These are phyloP conservation scores for Trididemnum clinides DNA, from an alignment of 23 tunicate genomes.

Conservation along the genomic window DNA sequence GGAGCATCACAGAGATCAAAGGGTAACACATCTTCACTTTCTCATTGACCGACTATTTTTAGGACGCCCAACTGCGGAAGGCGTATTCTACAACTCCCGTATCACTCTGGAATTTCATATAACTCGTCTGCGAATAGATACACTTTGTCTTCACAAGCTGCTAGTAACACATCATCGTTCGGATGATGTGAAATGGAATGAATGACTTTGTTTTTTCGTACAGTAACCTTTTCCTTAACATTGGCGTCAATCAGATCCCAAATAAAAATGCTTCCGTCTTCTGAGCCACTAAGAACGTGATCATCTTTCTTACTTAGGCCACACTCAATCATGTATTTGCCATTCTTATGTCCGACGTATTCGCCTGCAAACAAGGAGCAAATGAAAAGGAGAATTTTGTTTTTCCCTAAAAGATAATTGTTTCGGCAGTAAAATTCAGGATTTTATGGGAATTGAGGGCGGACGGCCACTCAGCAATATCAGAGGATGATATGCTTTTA, in stretches of 20 bases:
- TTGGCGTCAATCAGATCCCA: conserved; percentile 93
- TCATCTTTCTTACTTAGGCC: conserved; percentile 78
- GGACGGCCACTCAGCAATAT: too few relatives aligned
- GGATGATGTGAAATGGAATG: conserved; percentile 81
- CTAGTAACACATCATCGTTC: conserved; percentile 60
- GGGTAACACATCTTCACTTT: too few relatives aligned
- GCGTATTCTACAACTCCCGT: too few relatives aligned
- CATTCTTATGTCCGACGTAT: conserved; percentile 85
- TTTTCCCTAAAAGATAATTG: too few relatives aligned
- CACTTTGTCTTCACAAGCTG: conserved; percentile 67
- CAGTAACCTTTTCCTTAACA: conserved; percentile 47
- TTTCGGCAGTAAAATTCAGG: too few relatives aligned
- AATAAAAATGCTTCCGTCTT: conserved; percentile 78
- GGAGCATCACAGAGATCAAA: too few relatives aligned
- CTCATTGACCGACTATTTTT: too few relatives aligned
- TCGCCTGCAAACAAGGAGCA: conserved; percentile 57
- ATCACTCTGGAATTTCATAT: conserved; percentile 24
- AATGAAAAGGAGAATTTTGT: too few relatives aligned
- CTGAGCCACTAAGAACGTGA: conserved; percentile 90
- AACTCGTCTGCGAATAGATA: conserved; percentile 36
- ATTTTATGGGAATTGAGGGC: too few relatives aligned
- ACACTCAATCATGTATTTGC: conserved; percentile 84
- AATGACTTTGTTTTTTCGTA: conserved; percentile 39
- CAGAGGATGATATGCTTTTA: too few relatives aligned
- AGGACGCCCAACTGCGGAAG: too few relatives aligned